Evolutionary conservation across 2,113 vertebrate genomes (phyloP).

Genomic region (Cichladusa arquata): DNA sequence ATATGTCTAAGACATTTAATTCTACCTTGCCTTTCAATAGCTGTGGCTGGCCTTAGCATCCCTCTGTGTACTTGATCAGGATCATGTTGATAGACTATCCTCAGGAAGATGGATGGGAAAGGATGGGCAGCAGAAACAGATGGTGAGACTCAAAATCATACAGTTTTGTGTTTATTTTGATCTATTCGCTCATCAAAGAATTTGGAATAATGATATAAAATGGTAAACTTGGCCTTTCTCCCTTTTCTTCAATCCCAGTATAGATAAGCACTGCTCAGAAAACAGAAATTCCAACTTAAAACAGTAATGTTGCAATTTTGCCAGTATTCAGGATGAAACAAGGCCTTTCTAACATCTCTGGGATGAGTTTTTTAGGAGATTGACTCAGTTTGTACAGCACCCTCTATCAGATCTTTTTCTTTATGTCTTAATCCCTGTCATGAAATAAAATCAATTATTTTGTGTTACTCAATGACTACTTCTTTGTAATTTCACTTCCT

Average conservation of each 20-base stretch:
- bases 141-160: conserved; percentile 77
- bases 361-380: neutral
- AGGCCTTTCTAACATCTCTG: neutral
- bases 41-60: conserved; percentile 96
- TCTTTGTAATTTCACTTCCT: neutral
- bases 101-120: conserved; percentile 99
- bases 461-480: neutral
- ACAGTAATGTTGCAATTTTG: neutral
- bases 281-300: neutral
- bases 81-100: conserved; percentile 95
- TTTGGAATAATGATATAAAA: neutral
- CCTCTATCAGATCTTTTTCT: neutral
- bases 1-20: neutral
- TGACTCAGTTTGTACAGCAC: neutral
- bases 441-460: neutral
- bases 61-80: conserved; percentile 96
- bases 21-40: conserved; percentile 63
- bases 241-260: neutral
- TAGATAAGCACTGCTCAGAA: neutral
- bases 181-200: neutral
- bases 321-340: neutral
- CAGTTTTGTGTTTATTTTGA: neutral
- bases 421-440: neutral
- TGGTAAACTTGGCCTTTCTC: neutral
- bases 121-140: conserved; percentile 97